Percentiles rank a stretch among this genome's conserved stretches.
Evolutionary conservation across 2,113 vertebrate genomes (phyloP).

Genomic region (Erythrolamprus reginae): DNA sequence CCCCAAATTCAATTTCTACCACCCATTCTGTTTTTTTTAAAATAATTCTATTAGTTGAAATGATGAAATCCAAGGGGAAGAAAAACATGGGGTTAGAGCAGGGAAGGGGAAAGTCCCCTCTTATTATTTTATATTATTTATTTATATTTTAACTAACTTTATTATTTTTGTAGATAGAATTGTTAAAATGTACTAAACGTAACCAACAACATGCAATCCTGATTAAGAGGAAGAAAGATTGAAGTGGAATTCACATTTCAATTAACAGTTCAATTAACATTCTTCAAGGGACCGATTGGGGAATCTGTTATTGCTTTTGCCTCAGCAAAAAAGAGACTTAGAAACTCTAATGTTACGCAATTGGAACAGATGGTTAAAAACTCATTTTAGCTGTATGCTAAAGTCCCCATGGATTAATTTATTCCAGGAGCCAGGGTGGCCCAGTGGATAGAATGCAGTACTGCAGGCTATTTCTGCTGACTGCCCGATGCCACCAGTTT

Average conservation of each 20-base stretch:
- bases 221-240: background rate
- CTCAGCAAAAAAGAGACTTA: background rate
- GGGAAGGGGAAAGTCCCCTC: background rate
- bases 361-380: background rate
- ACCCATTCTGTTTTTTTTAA: background rate
- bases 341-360: background rate
- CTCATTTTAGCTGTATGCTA: background rate
- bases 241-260: background rate
- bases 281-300: background rate
- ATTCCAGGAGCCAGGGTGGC: no score
- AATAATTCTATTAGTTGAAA: background rate
- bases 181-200: background rate
- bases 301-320: background rate
- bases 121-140: background rate
- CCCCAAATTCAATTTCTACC: background rate
- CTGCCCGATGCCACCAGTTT: no score
- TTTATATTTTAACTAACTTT: background rate
- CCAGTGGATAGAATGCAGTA: no score
- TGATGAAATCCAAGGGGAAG: background rate
- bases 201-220: background rate
- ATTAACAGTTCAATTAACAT: background rate
- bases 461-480: no score
- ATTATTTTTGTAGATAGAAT: background rate
- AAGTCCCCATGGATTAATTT: background rate
- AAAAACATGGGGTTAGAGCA: background rate